Base-by-base conservation (phyloP, 2,797 vertebrate genomes). In the Acridotheres tristis region DNA sequence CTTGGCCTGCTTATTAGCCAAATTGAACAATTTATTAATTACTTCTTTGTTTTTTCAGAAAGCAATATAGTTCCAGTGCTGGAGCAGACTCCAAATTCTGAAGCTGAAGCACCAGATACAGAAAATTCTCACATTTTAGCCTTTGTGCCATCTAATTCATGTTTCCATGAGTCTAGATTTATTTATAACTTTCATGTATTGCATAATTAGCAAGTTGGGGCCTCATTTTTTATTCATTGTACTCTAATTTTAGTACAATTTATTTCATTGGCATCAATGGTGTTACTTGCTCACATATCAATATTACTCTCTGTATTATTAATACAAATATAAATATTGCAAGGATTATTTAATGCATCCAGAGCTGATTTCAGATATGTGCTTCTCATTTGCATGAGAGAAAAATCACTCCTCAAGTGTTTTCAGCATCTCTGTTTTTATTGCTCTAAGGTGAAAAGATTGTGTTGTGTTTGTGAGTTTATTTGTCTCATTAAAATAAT, bases 321-420 rank as follows among this genome's bases (percentile, higher is more conserved):
- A 90, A 93, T 73, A 63, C 4, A 15, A 22, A n/a, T 25, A 89
- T 79, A 96, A 93, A 88, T 77, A 93, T 36, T 95, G 78, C 82
- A 88, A 74, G 45, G 68, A 67, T 89, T 82, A 83, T 89, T 88
- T 83, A 89, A 80, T 68, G 61, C 47, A 89, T 42, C 54, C 50
- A 72, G 50, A 43, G 55, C 25, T 7, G 16, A 47, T 85, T 86
- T 72, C 40, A 85, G 45, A 61, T 18, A 43, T 15, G 21, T 2
- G 4, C 16, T 88, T 76, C 67, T 86, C 57, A 82, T 80, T 82
- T 95, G 36, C 61, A 77, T 72, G 54, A 67, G 38, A 83, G 57
- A 61, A 90, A 62, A 94, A 84, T 79, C 55, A 53, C 32, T 80
- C 54, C n/a, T 55, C 25, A 72, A 88, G 32, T 59, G 43, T 68